Base-by-base conservation (phyloP, 2,113 vertebrate genomes). In the Sisor rabdophorus region DNA sequence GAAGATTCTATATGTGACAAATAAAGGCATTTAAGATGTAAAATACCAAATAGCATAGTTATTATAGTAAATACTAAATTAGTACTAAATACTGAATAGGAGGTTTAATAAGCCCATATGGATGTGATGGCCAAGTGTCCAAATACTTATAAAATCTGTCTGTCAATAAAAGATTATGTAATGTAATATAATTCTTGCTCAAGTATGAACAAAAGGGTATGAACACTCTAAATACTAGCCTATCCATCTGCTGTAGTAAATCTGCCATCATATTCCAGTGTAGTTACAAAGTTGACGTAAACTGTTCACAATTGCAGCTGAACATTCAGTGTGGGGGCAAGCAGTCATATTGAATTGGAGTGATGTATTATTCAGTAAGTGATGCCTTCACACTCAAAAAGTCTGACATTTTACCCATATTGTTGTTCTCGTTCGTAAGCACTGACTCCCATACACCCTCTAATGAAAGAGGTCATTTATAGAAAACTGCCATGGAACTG, bases 401-500 rank as follows among this genome's bases (percentile, higher is more conserved):
- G 69, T 44, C 50, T 83, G 81, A 83, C 81, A 83, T 82, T 80
- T 80, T 80, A 73, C 78, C 81, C 71, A 80, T 80, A 83, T 78
- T 80, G 80, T 82, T 76, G 78, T 69, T 73, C 30, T 74, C 19
- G n/a, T 82, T 76, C 68, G 61, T 79, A 79, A 72, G 81, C 75
- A 61, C 30, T 80, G 79, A 80, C 73, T 83, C 71, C 40, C 53
- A 71, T 74, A 48, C 73, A 72, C 81, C 48, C 77, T 53, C 76
- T 72, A 76, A 71, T 58, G 47, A 77, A 68, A 53, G 32, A 52
- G 55, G 78, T 82, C 55, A 76, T 71, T 75, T 75, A 73, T 73
- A 68, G 60, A 59, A 54, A 54, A 68, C 60, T 13, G 26, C 61
- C 52, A 26, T 11, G 64, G 53, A 22, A 71, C 26, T 50, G 67